A percentile compares a stretch with the other conserved stretches of the same genome.
These are phyloP conservation scores for Stenotaenia linearis DNA, from an alignment of 2,888 invertebrate genomes.

Conservation along the genomic window DNA sequence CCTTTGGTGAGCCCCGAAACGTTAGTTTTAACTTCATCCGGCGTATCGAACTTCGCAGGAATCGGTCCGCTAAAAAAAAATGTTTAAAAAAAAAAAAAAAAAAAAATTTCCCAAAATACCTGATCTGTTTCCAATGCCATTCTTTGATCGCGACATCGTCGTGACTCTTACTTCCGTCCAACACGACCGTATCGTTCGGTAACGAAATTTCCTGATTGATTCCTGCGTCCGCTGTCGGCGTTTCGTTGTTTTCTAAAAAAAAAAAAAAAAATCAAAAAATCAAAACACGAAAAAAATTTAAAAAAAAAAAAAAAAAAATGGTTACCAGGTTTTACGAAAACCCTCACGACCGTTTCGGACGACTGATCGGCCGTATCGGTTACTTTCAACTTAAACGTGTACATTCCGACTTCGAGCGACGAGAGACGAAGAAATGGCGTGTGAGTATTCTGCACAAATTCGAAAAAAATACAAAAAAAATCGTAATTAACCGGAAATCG, in stretches of 20 bases:
- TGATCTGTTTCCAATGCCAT: constrained; percentile 77
- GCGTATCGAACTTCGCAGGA: constrained; percentile 46
- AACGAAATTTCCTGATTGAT: constrained; percentile 64
- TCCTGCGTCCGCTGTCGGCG: constrained; percentile 54
- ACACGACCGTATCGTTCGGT: constrained; percentile 69
- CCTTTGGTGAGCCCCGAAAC: constrained; percentile 77
- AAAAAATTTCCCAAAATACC: constrained; percentile 41
- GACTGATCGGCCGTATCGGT: constrained; percentile 85
- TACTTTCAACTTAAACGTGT: constrained; percentile 86
- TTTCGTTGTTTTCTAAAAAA: constrained; percentile 44
- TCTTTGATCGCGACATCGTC: constrained; percentile 77
- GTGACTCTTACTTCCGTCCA: constrained; percentile 68
- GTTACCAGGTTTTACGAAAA: constrained; percentile 74
- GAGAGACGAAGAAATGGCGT: constrained; percentile 82
- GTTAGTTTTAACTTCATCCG: constrained; percentile 49
- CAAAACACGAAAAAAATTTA: not conserved
- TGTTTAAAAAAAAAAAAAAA: not conserved
- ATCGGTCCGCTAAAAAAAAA: constrained; percentile 53
- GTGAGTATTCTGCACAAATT: constrained; percentile 64
- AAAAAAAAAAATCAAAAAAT: not conserved
- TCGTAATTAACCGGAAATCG: not conserved
- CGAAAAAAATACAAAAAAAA: no score
- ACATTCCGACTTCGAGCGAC: constrained; percentile 87
- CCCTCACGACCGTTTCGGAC: constrained; percentile 79
- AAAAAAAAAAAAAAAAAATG: not conserved